These are phyloP conservation scores for Crossocerus cetratus DNA, from an alignment of 2,888 invertebrate species.

Conservation along the genomic window DNA sequence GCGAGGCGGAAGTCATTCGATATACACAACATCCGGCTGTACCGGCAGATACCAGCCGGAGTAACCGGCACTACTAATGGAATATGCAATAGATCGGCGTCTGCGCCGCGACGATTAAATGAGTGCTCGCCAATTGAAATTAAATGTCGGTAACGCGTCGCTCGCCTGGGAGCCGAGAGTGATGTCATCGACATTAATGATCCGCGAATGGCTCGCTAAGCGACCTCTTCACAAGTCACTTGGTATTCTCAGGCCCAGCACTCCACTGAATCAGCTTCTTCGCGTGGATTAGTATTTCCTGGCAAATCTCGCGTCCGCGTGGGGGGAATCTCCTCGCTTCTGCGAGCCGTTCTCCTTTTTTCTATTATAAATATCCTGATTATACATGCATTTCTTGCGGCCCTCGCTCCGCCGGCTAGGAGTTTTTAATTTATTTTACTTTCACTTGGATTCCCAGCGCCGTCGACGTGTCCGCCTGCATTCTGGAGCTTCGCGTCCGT, in stretches of 20 bases:
- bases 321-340: no score
- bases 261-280: no score
- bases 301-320: no score
- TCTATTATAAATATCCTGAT: no score
- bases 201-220: not conserved
- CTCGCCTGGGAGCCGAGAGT: conserved; percentile 18
- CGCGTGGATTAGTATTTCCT: no score
- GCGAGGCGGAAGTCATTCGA: not conserved
- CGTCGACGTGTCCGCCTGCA: not conserved
- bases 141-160: conserved; percentile 7
- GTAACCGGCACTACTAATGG: not conserved
- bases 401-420: not conserved
- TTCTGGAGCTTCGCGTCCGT: no score
- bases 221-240: no score
- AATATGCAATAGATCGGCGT: not conserved
- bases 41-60: not conserved
- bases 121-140: conserved; percentile 19
- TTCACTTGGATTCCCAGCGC: not conserved
- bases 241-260: no score
- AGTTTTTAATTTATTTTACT: conserved; percentile 3
- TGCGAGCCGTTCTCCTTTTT: no score
- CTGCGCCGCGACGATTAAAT: not conserved
- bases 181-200: conserved; percentile 36
- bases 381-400: no score
- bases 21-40: not conserved